phyloP scores from a whole-genome alignment of 1,140 invertebrate genomes.

The Drosophila arawakana region DNA sequence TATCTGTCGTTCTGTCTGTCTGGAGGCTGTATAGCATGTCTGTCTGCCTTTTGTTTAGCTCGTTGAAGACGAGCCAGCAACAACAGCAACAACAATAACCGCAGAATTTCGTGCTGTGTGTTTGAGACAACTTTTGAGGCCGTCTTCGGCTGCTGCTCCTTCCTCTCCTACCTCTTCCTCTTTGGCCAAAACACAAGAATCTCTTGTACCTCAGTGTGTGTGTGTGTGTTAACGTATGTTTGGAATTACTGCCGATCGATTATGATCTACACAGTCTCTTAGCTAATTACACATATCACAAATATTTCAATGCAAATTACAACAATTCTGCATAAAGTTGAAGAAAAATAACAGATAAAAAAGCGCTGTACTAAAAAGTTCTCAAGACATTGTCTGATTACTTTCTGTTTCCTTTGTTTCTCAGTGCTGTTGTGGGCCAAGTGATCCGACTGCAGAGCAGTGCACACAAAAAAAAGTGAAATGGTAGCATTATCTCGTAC shows the following conservation, averaged over 20 bases:
- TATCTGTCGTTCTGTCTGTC: constrained; percentile 25
- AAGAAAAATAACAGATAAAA: neutral
- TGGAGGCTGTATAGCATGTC: constrained; percentile 22
- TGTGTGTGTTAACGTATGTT: constrained; percentile 15
- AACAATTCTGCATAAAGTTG: constrained; percentile 2
- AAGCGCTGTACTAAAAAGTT: constrained; percentile 20
- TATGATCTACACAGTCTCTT: constrained; percentile 17
- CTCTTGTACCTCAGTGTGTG: constrained; percentile 3
- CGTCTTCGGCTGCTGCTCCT: constrained; percentile 8
- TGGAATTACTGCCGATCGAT: constrained; percentile 18
- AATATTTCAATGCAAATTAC: constrained; percentile 17
- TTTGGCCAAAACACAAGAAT: constrained; percentile 18
- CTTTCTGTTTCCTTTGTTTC: constrained; percentile 29
- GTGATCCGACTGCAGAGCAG: constrained; percentile 1
- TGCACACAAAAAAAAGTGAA: constrained; percentile 19
- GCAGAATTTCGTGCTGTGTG: constrained; percentile 16
- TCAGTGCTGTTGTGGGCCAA: constrained; percentile 10
- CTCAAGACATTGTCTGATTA: constrained; percentile 24
- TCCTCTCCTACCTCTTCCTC: neutral
- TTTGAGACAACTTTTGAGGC: constrained; percentile 6
- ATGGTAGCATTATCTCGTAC: constrained; percentile 14
- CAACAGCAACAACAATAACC: constrained; percentile 6
- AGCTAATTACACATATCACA: constrained; percentile 20
- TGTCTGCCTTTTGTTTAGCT: constrained; percentile 33
- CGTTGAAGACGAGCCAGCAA: constrained; percentile 24